Evolutionary conservation across 2,888 invertebrate species (phyloP), one percentile per base, ranked within the genome.

Genomic region (Tachystola acroxantha): DNA sequence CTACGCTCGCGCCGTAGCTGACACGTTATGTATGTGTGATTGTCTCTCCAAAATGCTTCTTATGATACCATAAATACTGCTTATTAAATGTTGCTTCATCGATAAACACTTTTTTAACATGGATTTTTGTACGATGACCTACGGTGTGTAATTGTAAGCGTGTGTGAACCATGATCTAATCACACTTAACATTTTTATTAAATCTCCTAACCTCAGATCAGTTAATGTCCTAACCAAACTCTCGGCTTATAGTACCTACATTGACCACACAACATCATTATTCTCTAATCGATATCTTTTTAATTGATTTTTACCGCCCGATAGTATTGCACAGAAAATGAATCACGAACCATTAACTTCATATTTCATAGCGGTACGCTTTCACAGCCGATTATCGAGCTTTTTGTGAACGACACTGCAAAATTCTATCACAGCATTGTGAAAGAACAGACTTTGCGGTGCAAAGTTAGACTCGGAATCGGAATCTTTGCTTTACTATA

Each of bases 331-430:
- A 59, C 60, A 63, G 45, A 59, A 54, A 67, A 65, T 69, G 61
- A 64, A 63, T 54, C 55, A 57, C 65, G 66, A 69, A 66, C 66
- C 70, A 71, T 73, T 71, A 68, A 64, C 65, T 64, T 63, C 56
- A 60, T 59, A 59, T 67, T 69, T 64, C 57, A 58, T 60, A 50
- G 54, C 50, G 48, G 50, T 46, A 44, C 48, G 54, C 57, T 62
- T 53, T 53, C 43, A 46, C 48, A 45, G 53, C 45, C 50, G 51
- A 63, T 60, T 56, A 60, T 56, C 57, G 45, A 32, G 37, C 32
- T 32, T 27, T 32, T 32, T 37, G 32, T 32, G 25, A 25, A 20
- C 26, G 32, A 27, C 37, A 37, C 16, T 30, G 32, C 36, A 32
- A 25, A 37, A 32, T 37, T 32, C 32, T 27, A 20, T 27, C 27